Evolutionary conservation across 2,113 vertebrate species (phyloP), one percentile per base, ranked within the genome.

Genomic region (Cavia aperea): DNA sequence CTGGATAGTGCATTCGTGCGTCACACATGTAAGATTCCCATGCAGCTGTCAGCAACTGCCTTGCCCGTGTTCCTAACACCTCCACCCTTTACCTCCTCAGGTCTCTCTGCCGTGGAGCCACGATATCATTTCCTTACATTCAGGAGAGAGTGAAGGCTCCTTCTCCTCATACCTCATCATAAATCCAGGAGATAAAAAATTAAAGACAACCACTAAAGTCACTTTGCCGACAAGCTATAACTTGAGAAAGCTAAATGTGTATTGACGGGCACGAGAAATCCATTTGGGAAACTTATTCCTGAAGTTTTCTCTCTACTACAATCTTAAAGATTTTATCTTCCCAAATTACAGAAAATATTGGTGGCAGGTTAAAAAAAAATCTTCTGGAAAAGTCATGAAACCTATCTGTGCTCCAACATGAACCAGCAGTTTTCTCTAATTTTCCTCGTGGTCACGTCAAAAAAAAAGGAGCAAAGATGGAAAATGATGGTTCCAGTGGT

Each of bases 401-500:
- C 95, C 58, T 70, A 58, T 54, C 81, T 94, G 54, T 33, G 51
- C 21, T 70, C 63, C 21, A 11, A 31, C 63, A 93, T 9, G 11
- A 90, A 92, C 33, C 24, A 68, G 58, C 39, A 72, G 19, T 33
- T 92, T 51, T 75, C 54, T 54, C 91, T 93, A 24, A 15, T 94
- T 95, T 89, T 96, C 51, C 93, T 94, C 46, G 87, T 78, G 90
- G 18, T 16, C 70, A 88, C 26, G 54, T 81, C n/a, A 56, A 72
- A 86, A 94, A 68, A 23, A 63, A 72, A 56, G n/a, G 95, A 95
- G 92, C 88, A 89, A 86, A 93, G 86, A 94, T 90, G 49, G 70
- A 82, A 81, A 15, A 33, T 15, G 60, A 81, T 73, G 83, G 87
- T 36, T 73, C 24, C 23, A 60, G 79, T 39, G 62, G n/a, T 68